Evolutionary conservation across 2,113 vertebrate species (phyloP).

Genomic region (Poeciliopsis prolifica): DNA sequence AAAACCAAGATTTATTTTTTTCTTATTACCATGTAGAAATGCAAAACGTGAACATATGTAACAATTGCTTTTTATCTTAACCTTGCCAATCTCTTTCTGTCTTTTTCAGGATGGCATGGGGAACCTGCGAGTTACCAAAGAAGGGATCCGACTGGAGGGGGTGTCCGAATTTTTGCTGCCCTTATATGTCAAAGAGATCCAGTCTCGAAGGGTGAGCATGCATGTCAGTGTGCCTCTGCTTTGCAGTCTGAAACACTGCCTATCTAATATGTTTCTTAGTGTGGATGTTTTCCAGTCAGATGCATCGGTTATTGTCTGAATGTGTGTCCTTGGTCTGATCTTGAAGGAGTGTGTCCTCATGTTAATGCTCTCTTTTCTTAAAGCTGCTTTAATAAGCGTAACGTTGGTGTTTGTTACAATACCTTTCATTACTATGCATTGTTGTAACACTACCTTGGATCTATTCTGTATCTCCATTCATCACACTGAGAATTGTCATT

Average conservation of each 20-base stretch:
- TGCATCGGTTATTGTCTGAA: background rate
- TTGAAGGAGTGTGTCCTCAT: background rate
- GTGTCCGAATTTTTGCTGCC: slow-evolving; percentile 95
- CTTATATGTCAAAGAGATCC: slow-evolving; percentile 96
- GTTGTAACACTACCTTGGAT: too few species aligned
- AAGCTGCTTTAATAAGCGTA: background rate
- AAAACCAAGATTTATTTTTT: background rate
- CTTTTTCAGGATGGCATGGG: slow-evolving; percentile 91
- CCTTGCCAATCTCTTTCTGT: background rate
- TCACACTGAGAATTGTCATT: too few species aligned
- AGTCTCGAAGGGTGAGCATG: slow-evolving; percentile 91
- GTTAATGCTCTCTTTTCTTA: background rate
- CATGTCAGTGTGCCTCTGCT: background rate
- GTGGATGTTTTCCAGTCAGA: too few species aligned
- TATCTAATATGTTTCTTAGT: background rate
- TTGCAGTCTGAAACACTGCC: background rate
- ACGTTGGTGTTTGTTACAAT: background rate
- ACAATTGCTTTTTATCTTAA: background rate
- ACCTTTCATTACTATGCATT: background rate
- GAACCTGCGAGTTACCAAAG: slow-evolving; percentile 92
- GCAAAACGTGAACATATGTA: background rate
- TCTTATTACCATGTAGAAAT: background rate
- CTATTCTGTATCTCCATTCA: too few species aligned
- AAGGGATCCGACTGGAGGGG: slow-evolving; percentile 93
- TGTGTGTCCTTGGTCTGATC: background rate